Evolutionary conservation across 2,888 invertebrate species (phyloP).

Genomic region (Acrobeloides nanus): DNA sequence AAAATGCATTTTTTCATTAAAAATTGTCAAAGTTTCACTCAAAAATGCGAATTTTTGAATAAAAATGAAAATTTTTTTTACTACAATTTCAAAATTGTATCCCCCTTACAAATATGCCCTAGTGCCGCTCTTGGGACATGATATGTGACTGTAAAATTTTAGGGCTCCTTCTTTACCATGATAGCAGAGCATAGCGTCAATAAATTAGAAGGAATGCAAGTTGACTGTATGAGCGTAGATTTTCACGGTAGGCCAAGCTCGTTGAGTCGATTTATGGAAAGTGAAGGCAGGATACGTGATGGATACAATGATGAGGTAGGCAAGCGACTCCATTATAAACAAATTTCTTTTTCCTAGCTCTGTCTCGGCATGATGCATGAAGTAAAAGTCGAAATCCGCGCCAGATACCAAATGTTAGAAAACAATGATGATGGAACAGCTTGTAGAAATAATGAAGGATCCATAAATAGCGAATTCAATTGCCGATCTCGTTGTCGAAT

Average conservation of each 20-base stretch:
- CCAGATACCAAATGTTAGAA: conserved; percentile 45
- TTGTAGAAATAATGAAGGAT: conserved; percentile 40
- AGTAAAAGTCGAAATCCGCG: conserved; percentile 42
- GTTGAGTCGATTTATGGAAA: conserved; percentile 47
- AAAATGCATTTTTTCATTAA: too few relatives aligned
- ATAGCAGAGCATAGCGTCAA: conserved; percentile 45
- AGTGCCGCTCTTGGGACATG: too few relatives aligned
- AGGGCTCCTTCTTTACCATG: conserved; percentile 50
- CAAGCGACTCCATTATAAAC: neutral
- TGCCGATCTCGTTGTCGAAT: conserved; percentile 46
- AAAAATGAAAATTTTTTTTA: too few relatives aligned
- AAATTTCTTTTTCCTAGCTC: conserved; percentile 24
- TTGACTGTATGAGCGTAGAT: conserved; percentile 51
- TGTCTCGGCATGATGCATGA: conserved; percentile 46
- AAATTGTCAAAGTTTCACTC: too few relatives aligned
- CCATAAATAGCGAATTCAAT: conserved; percentile 45
- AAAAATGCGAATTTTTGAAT: too few relatives aligned
- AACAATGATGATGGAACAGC: conserved; percentile 49
- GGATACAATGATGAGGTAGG: conserved; percentile 45
- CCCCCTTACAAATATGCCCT: too few relatives aligned
- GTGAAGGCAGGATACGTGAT: conserved; percentile 44
- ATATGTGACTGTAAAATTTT: too few relatives aligned
- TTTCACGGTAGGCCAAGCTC: conserved; percentile 50
- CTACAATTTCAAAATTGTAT: neutral
- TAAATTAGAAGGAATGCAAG: conserved; percentile 36